phyloP scores from a whole-genome alignment of 37 sponge, comb jelly and placozoan genomes.

The Haliclona indistincta region DNA sequence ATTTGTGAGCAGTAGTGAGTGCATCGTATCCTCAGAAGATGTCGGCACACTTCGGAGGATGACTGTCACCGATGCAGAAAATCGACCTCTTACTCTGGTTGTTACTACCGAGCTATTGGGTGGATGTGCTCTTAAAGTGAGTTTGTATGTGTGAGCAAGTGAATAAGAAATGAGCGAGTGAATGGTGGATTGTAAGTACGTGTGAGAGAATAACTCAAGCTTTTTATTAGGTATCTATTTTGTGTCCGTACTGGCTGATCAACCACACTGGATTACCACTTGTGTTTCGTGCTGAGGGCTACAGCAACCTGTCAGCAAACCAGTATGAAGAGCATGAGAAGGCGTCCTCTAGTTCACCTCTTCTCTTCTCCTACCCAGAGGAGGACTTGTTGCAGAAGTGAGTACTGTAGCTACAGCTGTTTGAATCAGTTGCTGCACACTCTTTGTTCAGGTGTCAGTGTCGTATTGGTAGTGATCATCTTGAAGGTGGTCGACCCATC shows the following conservation, averaged over 20 bases:
- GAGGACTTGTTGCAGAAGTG: constrained; percentile 62
- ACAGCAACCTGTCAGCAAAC: constrained; percentile 61
- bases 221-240: constrained; percentile 57
- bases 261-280: constrained; percentile 87
- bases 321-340: constrained; percentile 84
- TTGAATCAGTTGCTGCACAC: background rate
- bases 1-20: constrained; percentile 34
- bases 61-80: constrained; percentile 10
- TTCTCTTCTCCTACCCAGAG: constrained; percentile 85
- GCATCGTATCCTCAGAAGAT: constrained; percentile 21
- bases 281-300: constrained; percentile 75
- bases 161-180: background rate
- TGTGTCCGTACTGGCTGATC: constrained; percentile 83
- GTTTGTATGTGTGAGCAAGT: background rate
- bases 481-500: constrained; percentile 15
- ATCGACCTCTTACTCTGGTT: constrained; percentile 36
- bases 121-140: constrained; percentile 47
- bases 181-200: constrained; percentile 1
- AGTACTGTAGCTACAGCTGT: background rate
- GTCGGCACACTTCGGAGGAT: constrained; percentile 39
- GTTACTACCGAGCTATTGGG: constrained; percentile 45
- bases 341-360: constrained; percentile 71
- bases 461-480: constrained; percentile 40
- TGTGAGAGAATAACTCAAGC: background rate
- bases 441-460: constrained; percentile 50